Evolutionary conservation across 2,113 vertebrate genomes (phyloP), one percentile per base, ranked within the genome.

Genomic region (Lipophrys pholis): DNA sequence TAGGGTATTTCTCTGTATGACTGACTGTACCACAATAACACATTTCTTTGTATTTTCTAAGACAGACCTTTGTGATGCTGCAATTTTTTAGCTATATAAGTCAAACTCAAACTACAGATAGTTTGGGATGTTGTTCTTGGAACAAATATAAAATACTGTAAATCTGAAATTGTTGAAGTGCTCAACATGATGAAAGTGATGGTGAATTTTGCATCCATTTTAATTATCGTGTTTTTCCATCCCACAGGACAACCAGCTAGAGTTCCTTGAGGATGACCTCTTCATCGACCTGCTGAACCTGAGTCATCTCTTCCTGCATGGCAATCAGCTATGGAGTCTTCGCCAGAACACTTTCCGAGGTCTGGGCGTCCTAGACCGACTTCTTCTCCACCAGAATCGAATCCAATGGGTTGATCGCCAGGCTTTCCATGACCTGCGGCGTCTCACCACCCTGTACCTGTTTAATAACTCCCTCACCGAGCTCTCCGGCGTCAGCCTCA

Each of bases 221-320:
- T n/a, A n/a, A n/a, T 30, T 30, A 30, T 30, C 21, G 21, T 30
- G 21, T 30, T 30, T 30, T 30, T 30, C 2, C 21, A 30, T 30
- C 21, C 30, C 21, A 50, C 75, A 94, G 95, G 96, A 98, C 88
- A 99, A 99, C 92, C 95, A 96, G 84, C 93, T 99, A 0, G 97
- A 97, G 92, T 96, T 95, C 90, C 95, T 99, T 60, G 97, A 98
- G 87, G 97, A 99, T 0, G 96, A 98, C 88, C 94, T 97, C 86
- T 99, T 99, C 76, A 95, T 96, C 51, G 97, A 99, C 92, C 93
- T 99, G 49, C 94, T 96, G 87, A 99, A 99, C 93, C 96, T 99
- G 68, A 99, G 96, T 88, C 97, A 99, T 93, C 95, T 99, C 81
- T 99, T 99, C 78, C 94, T 99, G 69, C 97, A 99, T 1, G 97